A percentile compares a stretch with the other conserved stretches of the same genome.
phyloP scores from a whole-genome alignment of 1,140 invertebrate species.

The Oedothorax gibbosus region DNA sequence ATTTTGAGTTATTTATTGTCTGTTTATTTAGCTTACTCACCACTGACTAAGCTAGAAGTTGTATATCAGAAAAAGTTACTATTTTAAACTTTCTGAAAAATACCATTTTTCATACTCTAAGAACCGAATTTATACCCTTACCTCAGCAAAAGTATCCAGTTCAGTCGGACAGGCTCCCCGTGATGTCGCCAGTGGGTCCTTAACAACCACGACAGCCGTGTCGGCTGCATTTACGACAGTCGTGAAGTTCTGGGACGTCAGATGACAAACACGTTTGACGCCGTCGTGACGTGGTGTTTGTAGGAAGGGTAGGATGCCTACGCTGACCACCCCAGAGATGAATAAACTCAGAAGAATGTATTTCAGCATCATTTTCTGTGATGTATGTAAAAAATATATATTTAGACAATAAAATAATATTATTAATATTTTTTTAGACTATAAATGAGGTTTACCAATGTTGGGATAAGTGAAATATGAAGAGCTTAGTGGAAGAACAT shows the following conservation, averaged over 20 bases:
- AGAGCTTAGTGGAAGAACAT: no score
- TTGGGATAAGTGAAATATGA: no score
- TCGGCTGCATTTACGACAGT: constrained; percentile 47
- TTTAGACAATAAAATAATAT: neutral
- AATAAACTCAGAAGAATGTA: neutral
- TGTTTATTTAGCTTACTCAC: no score
- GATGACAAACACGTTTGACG: constrained; percentile 45
- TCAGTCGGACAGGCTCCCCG: constrained; percentile 37
- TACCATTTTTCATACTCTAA: no score
- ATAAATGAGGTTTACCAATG: no score
- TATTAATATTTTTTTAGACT: no score
- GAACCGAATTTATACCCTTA: constrained; percentile 4
- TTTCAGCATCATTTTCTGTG: neutral
- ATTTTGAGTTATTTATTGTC: no score
- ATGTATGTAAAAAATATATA: neutral
- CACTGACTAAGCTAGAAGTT: no score
- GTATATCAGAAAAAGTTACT: no score
- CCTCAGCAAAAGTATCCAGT: constrained; percentile 48
- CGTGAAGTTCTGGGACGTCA: constrained; percentile 54
- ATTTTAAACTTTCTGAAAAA: no score
- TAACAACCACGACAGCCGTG: constrained; percentile 42
- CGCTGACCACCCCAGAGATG: neutral
- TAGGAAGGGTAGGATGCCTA: constrained; percentile 40
- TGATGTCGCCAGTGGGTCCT: neutral
- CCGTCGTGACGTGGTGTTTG: constrained; percentile 56